A percentile compares a stretch with the other conserved stretches of the same genome.
Evolutionary conservation across 1,140 invertebrate species (phyloP).

Genomic region (Penaeus chinensis): DNA sequence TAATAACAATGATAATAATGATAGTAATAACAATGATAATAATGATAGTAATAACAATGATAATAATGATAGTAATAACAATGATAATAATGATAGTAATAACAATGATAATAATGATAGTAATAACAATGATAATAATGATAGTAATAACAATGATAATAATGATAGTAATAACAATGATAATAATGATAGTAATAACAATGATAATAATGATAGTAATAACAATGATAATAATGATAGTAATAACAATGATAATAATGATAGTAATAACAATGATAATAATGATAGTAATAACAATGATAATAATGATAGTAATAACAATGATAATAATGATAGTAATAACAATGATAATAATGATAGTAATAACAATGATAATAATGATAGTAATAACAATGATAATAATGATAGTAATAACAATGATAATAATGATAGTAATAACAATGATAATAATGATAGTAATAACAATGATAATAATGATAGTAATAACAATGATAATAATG

Average conservation of each 20-base stretch:
- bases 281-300: constrained; percentile 14
- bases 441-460: constrained; percentile 25
- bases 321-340: constrained; percentile 20
- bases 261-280: constrained; percentile 18
- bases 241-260: constrained; percentile 18
- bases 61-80: constrained; percentile 21
- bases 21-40: too few relatives aligned
- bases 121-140: constrained; percentile 18
- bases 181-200: constrained; percentile 14
- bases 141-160: constrained; percentile 18
- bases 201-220: constrained; percentile 21
- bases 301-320: constrained; percentile 14
- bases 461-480: constrained; percentile 18
- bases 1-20: too few relatives aligned
- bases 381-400: constrained; percentile 19
- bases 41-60: constrained; percentile 2
- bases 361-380: constrained; percentile 22
- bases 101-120: constrained; percentile 16
- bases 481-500: constrained; percentile 22
- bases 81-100: constrained; percentile 15
- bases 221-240: constrained; percentile 14
- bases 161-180: constrained; percentile 14
- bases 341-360: constrained; percentile 18
- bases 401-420: constrained; percentile 18
- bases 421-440: constrained; percentile 15